These are phyloP conservation scores for Lepidochrysops patricia DNA, from an alignment of 2,888 invertebrate genomes.

Conservation along the genomic window DNA sequence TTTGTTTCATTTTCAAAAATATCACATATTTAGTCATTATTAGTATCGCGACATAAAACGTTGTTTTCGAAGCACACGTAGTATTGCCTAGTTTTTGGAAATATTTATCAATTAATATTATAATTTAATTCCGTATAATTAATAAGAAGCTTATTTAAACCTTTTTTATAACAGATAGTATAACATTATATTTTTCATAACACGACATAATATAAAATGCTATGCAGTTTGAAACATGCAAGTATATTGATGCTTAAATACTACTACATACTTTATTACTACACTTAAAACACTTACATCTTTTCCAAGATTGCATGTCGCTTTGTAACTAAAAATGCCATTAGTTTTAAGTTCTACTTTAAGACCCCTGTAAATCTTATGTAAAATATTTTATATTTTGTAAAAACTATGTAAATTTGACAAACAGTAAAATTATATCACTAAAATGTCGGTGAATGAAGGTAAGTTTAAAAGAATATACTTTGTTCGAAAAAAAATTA, in stretches of 20 bases:
- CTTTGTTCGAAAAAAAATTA: background rate
- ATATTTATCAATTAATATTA: no score
- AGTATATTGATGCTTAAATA: constrained; percentile 15
- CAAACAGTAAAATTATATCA: background rate
- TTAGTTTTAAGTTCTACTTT: background rate
- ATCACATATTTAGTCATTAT: constrained; percentile 26
- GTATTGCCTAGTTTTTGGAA: constrained; percentile 5
- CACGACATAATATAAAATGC: background rate
- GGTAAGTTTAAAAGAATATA: background rate
- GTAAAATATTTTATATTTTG: background rate
- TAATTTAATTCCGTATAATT: no score
- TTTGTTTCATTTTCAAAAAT: constrained; percentile 26
- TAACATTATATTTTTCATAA: background rate
- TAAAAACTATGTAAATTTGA: background rate
- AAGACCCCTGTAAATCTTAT: background rate
- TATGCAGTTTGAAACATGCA: constrained; percentile 19
- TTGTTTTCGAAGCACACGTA: background rate
- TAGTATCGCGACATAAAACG: background rate
- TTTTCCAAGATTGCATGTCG: constrained; percentile 31
- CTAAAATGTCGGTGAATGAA: background rate
- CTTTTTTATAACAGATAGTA: background rate
- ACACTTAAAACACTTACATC: no score
- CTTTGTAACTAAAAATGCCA: constrained; percentile 24
- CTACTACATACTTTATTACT: constrained; percentile 4
- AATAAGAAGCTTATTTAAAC: background rate